Evolutionary conservation across 2,113 vertebrate species (phyloP), one percentile per base, ranked within the genome.

Genomic region (Mionectes macconnelli): DNA sequence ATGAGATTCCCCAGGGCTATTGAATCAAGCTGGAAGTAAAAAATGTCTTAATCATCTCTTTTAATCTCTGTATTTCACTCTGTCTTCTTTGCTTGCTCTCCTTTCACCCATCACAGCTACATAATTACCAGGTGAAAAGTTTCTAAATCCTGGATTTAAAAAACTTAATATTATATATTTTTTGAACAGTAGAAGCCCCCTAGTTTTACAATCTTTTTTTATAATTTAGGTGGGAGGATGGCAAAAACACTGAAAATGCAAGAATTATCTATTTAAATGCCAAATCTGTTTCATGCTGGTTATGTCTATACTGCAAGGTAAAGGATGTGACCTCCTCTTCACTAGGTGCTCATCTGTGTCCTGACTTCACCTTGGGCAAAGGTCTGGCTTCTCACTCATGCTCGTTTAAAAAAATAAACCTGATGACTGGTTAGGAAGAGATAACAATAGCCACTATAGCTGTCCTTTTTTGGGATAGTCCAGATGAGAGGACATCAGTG

Each of bases 41-140:
- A 94, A 83, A 72, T 17, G 17, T 89, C 87, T 87, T 96, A 91
- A 94, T 91, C 22, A 53, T 84, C 33, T 93, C 90, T 94, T 94
- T 80, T 86, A 57, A 87, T 86, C 76, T 92, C 39, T 66, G 27
- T 44, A 47, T 84, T 94, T 91, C 82, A 66, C 27, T 59, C n/a
- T 40, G 10, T 55, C 52, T 25, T 79, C 69, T 88, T 96, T 68
- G n/a, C 40, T 92, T 86, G 37, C 37, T 88, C 20, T 94, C 15
- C 15, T 87, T 90, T 94, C 55, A 88, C 50, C 45, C 55, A 25
- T 74, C 52, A 89, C 39, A 70, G 16, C 42, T 84, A 39, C 47
- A 63, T 27, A 90, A 76, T 70, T 90, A 57, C 2, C 16, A 84
- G 42, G 45, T 89, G 50, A 92, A 83, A 91, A 67, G 23, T 50